Conservation (phyloP, 2,888 invertebrate species). For the Heliconius ethilla region DNA sequence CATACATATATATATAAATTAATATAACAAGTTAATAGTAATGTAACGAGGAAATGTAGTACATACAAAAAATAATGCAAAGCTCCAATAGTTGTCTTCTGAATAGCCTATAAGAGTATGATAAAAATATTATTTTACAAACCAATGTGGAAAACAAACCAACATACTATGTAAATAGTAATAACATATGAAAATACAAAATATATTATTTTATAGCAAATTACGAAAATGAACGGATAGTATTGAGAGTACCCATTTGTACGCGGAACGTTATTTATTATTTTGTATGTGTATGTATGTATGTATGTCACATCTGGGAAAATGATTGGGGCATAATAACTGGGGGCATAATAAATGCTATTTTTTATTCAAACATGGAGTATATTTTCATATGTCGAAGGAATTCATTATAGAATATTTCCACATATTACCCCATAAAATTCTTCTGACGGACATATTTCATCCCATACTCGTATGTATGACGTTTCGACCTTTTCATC, state of each 20-base stretch:
- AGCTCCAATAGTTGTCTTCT: background rate
- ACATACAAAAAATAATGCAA: background rate
- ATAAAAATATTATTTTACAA: background rate
- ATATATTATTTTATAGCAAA: constrained; percentile 45
- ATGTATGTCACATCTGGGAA: constrained; percentile 44
- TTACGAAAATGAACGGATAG: constrained; percentile 44
- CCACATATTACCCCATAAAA: background rate
- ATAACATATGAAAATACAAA: constrained; percentile 27
- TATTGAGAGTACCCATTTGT: constrained; percentile 44
- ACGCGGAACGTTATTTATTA: constrained; percentile 51
- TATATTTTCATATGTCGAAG: background rate
- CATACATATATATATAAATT: no score
- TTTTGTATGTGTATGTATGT: constrained; percentile 32
- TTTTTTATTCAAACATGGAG: constrained; percentile 5
- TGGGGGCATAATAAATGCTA: background rate
- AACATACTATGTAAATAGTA: no score
- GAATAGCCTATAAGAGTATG: background rate
- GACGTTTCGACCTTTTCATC: constrained; percentile 9
- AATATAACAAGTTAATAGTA: no score
- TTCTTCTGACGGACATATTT: background rate
- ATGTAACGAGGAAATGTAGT: background rate
- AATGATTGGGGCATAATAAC: constrained; percentile 35
- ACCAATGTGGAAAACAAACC: background rate
- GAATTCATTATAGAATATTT: constrained; percentile 13
- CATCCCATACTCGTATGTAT: background rate